Base-by-base conservation (phyloP, 2,113 vertebrate species). In the Rissa tridactyla region DNA sequence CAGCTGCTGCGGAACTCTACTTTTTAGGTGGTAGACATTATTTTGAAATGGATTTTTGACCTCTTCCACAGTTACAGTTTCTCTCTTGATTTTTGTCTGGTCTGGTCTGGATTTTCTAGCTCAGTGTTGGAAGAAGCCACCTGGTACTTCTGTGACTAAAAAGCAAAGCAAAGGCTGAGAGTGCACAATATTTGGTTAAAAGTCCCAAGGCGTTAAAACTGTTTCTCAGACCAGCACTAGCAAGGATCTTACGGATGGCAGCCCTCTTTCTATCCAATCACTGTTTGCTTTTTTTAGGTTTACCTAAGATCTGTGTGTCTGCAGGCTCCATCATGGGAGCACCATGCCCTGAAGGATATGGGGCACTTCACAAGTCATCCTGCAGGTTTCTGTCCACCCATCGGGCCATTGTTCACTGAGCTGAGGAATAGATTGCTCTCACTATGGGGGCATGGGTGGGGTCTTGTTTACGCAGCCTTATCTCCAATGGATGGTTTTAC, bases 341-440 rank as follows among this genome's bases (percentile, higher is more conserved):
- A n/a, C 38, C 5, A 2, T 92, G 40, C 78, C 91, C 81, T 2
- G 70, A 60, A 82, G 89, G 32, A 14, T 9, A 8, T 2, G 8
- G 83, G 70, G 75, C 81, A 82, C 27, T 96, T 97, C n/a, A 90
- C 75, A 80, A 76, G 89, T 90, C 68, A 20, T 91, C 94, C 72
- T 29, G 16, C 78, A 87, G 65, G 51, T 76, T 96, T 89, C 71
- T 95, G 75, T 69, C 32, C 71, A 60, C 18, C 26, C 42, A 22
- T 51, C 2, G 5, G 69, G 58, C 42, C 51, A 66, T 92, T 95
- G 91, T 91, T 90, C 77, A 16, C 52, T 10, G 51, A 90, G 32
- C 22, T 4, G 14, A 57, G 42, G 68, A 72, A 30, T 2, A 34
- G 62, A 70, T 82, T 82, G 78, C 60, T 82, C 23, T 87, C 62